Base-by-base conservation (phyloP, 2,797 vertebrate species). In the Syngnathus acus region DNA sequence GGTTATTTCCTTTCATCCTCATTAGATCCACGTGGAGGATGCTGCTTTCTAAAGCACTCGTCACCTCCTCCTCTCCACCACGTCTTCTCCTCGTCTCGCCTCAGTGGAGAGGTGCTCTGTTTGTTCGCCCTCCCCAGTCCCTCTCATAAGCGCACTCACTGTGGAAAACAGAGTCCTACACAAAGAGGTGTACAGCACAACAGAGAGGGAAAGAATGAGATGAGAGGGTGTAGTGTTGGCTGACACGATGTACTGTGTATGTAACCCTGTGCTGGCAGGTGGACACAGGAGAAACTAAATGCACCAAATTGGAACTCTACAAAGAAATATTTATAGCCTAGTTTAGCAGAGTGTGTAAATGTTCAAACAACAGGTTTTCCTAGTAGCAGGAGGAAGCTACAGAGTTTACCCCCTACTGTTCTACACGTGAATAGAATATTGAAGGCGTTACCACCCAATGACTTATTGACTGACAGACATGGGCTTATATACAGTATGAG, bases 71-170 rank as follows among this genome's bases (percentile, higher is more conserved):
- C 60, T 70, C 66, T 78, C 72, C 65, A 62, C 69, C 69, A 74
- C 60, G 21, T 71, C 72, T 72, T 70, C 64, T 65, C 68, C 68
- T 69, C n/a, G 68, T 82, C 78, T 73, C 65, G 67, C 75, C 78
- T 78, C 75, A 71, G 72, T 80, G 80, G 80, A 84, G 79, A 82
- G 73, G 68, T 43, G 62, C 72, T 76, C 60, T 76, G 76, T 84
- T 87, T 79, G 72, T 65, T 76, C 73, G 51, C 71, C 74, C 78
- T 69, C 72, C 64, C 61, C n/a, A 6, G 69, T 11, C 67, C 69
- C 67, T 65, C 51, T 17, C 65, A 59, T 68, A 68, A 68, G 75
- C 75, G 55, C 69, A 67, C 65, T 72, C 72, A 54, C 70, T 64
- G 75, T 71, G 78, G 74, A 72, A 68, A 73, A 78, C 26, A 73